Percentiles rank a stretch among this genome's conserved stretches.
phyloP scores from a whole-genome alignment of 1,140 invertebrate species.

The Diorhabda elongata region DNA sequence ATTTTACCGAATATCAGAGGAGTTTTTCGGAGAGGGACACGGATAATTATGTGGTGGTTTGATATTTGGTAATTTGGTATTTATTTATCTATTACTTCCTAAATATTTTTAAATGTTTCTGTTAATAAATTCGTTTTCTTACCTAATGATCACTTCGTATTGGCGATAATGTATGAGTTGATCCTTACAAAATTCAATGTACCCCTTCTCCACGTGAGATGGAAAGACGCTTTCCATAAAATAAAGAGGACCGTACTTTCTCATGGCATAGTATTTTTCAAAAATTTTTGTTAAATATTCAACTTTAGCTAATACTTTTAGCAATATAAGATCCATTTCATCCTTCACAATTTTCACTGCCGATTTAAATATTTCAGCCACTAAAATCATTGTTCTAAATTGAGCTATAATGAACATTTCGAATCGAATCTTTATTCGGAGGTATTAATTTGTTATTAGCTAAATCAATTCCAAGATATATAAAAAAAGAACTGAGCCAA shows the following conservation, averaged over 20 bases:
- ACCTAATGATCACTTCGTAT: conserved; percentile 57
- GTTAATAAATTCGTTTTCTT: neutral
- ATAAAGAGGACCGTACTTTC: conserved; percentile 29
- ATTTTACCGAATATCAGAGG: too few species aligned
- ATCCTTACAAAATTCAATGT: conserved; percentile 51
- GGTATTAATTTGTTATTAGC: too few species aligned
- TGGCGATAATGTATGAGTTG: conserved; percentile 57
- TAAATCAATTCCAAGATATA: too few species aligned
- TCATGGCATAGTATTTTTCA: conserved; percentile 46
- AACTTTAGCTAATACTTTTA: conserved; percentile 57
- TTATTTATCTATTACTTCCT: too few species aligned
- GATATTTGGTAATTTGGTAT: too few species aligned
- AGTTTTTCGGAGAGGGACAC: too few species aligned
- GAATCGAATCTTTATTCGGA: neutral
- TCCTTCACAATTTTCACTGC: conserved; percentile 52
- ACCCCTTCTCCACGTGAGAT: conserved; percentile 32
- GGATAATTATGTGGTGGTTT: too few species aligned
- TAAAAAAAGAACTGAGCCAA: too few species aligned
- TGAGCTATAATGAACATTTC: neutral
- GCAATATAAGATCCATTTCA: conserved; percentile 52
- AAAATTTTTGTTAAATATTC: conserved; percentile 58
- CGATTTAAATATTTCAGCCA: conserved; percentile 58
- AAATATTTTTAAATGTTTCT: too few species aligned
- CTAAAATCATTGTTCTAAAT: conserved; percentile 43
- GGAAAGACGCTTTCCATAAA: conserved; percentile 31